Evolutionary conservation across 2,113 vertebrate genomes (phyloP), one percentile per base, ranked within the genome.

Genomic region (Nyctibius bracteatus): DNA sequence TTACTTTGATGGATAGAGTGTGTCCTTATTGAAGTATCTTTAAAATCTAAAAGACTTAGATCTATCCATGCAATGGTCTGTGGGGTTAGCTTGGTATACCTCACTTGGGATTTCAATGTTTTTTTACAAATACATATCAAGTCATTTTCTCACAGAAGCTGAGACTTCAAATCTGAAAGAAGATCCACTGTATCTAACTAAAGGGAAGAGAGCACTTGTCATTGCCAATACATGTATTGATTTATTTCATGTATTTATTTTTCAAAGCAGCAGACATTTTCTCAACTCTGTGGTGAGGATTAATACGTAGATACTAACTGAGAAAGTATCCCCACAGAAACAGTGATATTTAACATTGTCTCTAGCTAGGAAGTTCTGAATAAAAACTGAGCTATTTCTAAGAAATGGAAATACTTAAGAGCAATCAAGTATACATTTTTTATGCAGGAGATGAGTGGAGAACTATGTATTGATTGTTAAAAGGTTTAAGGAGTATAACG

Each of bases 301-400:
- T 84, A 92, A 80, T 68, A 90, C 18, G 13, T 49, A 95, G 84
- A 79, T 44, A 75, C 63, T 52, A 79, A 83, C 75, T 27, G 37
- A 88, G 37, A 81, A 86, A 71, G 27, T 28, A 86, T 23, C 84
- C 66, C 80, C 57, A 20, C 19, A 49, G 63, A 59, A 95, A 49
- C 24, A 81, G 43, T 63, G 81, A 39, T 67, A 91, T 67, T 81
- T 78, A 81, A 90, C 18, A 30, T 19, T 30, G 33, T 88, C 77
- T 65, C 47, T 54, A 67, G 63, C 44, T 58, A 74, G 84, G 91
- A 94, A 89, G 78, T 43, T 57, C 51, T 90, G 81, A 95, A 95
- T 96, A 62, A 92, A 84, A 94, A 92, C 96, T 94, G 73, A 94
- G 61, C 70, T 62, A 62, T 52, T 91, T 94, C 89, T 70, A 37